These are phyloP conservation scores for Lordiphosa stackelbergi DNA, from an alignment of 1,140 invertebrate genomes.

Conservation along the genomic window DNA sequence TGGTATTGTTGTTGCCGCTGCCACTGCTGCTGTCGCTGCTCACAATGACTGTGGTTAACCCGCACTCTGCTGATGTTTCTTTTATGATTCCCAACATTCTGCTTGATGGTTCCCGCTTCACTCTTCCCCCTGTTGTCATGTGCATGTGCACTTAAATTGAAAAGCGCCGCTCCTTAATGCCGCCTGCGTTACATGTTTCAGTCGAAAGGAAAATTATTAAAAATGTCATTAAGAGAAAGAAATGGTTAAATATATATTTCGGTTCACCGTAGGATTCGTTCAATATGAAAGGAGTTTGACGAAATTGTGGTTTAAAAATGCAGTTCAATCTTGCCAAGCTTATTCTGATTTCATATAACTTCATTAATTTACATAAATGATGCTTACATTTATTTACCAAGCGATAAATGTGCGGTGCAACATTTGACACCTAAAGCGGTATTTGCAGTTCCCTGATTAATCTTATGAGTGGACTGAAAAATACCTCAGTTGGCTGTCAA, in stretches of 20 bases:
- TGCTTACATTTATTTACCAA: too few relatives aligned
- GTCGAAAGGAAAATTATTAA: slow-evolving; percentile 17
- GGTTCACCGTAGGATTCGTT: background rate
- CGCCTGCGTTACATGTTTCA: background rate
- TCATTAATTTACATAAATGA: too few relatives aligned
- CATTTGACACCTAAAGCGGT: too few relatives aligned
- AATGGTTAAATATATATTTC: slow-evolving; percentile 11
- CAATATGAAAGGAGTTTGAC: too few relatives aligned
- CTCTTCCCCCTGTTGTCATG: slow-evolving; percentile 24
- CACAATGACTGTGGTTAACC: slow-evolving; percentile 49
- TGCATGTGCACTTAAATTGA: slow-evolving; percentile 55
- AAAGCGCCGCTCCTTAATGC: slow-evolving; percentile 15
- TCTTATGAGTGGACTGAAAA: too few relatives aligned
- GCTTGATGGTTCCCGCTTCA: slow-evolving; percentile 5
- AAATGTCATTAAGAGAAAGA: slow-evolving; percentile 3
- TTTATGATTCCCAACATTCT: slow-evolving; percentile 45
- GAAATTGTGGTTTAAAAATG: too few relatives aligned
- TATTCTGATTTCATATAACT: too few relatives aligned
- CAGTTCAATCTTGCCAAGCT: too few relatives aligned
- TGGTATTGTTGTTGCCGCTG: slow-evolving; percentile 27
- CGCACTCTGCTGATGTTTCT: slow-evolving; percentile 30
- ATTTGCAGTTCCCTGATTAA: too few relatives aligned
- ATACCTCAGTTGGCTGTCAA: too few relatives aligned
- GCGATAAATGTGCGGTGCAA: too few relatives aligned
- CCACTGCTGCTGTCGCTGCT: slow-evolving; percentile 10